Conservation (phyloP, 2,113 vertebrate species). For the Erinaceus europaeus region DNA sequence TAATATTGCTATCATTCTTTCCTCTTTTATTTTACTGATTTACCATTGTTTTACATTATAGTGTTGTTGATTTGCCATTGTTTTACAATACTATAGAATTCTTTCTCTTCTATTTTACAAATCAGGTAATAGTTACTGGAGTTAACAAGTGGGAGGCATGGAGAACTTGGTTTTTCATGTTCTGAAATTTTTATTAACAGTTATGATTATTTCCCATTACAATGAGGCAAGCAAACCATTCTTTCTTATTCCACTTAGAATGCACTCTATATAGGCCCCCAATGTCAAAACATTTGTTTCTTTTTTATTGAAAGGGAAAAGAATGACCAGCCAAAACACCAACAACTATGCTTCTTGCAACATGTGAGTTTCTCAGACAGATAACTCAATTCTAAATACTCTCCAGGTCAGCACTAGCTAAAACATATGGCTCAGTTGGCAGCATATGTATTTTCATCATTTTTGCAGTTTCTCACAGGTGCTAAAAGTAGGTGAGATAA, state of each 20-base stretch:
- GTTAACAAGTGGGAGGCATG: neutral
- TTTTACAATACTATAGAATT: neutral
- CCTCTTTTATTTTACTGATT: neutral
- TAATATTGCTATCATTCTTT: neutral
- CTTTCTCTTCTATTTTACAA: neutral
- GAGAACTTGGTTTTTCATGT: neutral
- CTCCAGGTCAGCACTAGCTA: conserved; percentile 2
- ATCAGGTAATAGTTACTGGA: neutral
- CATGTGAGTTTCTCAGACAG: conserved; percentile 36
- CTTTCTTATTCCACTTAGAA: neutral
- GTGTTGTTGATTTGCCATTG: neutral
- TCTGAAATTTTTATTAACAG: neutral
- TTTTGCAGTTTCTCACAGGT: conserved; percentile 46
- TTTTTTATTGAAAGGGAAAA: conserved; percentile 34
- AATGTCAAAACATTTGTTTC: conserved; percentile 35
- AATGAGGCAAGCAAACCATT: neutral
- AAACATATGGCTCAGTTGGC: conserved; percentile 50
- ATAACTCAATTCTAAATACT: conserved; percentile 42
- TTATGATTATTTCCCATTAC: neutral
- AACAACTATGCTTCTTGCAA: conserved; percentile 27
- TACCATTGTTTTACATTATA: too few relatives aligned
- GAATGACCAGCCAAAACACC: conserved; percentile 37
- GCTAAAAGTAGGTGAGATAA: conserved; percentile 7
- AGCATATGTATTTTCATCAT: conserved; percentile 31
- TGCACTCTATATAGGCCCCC: neutral